These are phyloP conservation scores for Drosophila sproati DNA, from an alignment of 1,140 invertebrate genomes.

Conservation along the genomic window DNA sequence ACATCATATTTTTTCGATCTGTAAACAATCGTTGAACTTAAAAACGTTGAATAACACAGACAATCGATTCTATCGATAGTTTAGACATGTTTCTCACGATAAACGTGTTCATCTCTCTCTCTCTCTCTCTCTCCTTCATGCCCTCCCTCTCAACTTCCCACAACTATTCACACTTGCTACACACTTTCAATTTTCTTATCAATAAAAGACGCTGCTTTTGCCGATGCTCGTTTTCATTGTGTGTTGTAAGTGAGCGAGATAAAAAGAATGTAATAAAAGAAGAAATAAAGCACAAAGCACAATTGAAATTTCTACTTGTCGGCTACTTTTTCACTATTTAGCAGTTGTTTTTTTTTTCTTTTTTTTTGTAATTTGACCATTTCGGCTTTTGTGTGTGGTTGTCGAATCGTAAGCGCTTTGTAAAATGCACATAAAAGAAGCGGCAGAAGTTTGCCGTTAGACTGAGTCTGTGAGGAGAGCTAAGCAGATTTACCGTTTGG, in stretches of 20 bases:
- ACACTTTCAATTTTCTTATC: constrained; percentile 78
- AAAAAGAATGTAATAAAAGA: constrained; percentile 37
- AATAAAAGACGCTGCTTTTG: constrained; percentile 54
- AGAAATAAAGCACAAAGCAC: constrained; percentile 35
- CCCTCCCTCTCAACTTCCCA: not conserved
- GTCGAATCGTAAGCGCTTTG: constrained; percentile 61
- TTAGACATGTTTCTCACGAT: not conserved
- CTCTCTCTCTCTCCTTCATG: no score
- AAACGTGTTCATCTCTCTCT: constrained; percentile 14
- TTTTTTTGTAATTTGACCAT: constrained; percentile 54
- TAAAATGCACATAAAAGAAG: constrained; percentile 60
- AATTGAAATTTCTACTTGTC: constrained; percentile 78
- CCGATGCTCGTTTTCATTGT: constrained; percentile 34
- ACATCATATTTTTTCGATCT: no score
- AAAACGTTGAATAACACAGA: no score
- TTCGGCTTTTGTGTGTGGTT: constrained; percentile 51
- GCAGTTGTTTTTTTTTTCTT: constrained; percentile 32
- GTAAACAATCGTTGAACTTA: no score
- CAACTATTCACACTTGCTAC: constrained; percentile 36
- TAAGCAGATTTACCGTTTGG: constrained; percentile 73
- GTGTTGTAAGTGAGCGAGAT: constrained; percentile 69
- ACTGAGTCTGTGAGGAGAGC: constrained; percentile 13
- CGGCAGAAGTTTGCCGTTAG: constrained; percentile 68
- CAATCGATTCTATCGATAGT: not conserved
- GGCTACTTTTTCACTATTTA: constrained; percentile 68